Evolutionary conservation across 2,797 vertebrate species (phyloP).

Genomic region (Lutjanus argentimaculatus): DNA sequence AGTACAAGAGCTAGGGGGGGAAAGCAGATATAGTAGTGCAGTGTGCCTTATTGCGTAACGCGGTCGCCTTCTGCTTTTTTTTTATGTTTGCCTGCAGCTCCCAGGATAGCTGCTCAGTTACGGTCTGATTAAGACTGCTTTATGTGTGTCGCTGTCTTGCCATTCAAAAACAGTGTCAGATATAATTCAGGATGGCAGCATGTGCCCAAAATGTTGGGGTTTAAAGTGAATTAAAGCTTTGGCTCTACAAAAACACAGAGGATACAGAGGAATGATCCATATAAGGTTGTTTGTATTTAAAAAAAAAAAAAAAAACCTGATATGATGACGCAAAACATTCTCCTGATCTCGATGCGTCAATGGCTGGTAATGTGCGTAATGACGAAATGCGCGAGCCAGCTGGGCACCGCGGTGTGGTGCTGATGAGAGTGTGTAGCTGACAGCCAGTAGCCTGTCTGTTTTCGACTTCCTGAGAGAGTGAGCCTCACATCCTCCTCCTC

Average conservation of each 20-base stretch:
- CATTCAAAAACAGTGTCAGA: slow-evolving; percentile 11
- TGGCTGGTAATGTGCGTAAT: slow-evolving; percentile 71
- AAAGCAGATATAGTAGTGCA: slow-evolving; percentile 14
- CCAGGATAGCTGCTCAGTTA: slow-evolving; percentile 33
- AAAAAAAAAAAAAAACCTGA: slow-evolving; percentile 35
- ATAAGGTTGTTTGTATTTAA: slow-evolving; percentile 55
- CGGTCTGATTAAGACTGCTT: slow-evolving; percentile 44
- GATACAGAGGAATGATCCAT: slow-evolving; percentile 52
- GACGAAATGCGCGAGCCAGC: slow-evolving; percentile 66
- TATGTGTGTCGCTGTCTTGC: slow-evolving; percentile 20
- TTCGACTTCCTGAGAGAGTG: slow-evolving; percentile 40
- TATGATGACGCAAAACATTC: slow-evolving; percentile 75
- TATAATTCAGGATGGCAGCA: neutral
- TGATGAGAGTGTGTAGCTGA: slow-evolving; percentile 27
- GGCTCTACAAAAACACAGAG: neutral
- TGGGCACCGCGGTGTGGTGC: slow-evolving; percentile 25
- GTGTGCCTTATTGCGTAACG: slow-evolving; percentile 75
- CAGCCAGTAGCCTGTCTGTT: slow-evolving; percentile 29
- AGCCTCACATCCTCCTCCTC: slow-evolving; percentile 35
- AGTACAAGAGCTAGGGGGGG: neutral
- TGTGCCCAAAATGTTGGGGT: neutral
- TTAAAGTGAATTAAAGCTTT: neutral
- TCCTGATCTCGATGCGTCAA: slow-evolving; percentile 78
- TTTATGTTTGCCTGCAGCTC: slow-evolving; percentile 54
- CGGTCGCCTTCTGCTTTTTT: slow-evolving; percentile 47